Evolutionary conservation across 1,140 invertebrate genomes (phyloP), one percentile per base, ranked within the genome.

Genomic region (Drosophila triauraria): DNA sequence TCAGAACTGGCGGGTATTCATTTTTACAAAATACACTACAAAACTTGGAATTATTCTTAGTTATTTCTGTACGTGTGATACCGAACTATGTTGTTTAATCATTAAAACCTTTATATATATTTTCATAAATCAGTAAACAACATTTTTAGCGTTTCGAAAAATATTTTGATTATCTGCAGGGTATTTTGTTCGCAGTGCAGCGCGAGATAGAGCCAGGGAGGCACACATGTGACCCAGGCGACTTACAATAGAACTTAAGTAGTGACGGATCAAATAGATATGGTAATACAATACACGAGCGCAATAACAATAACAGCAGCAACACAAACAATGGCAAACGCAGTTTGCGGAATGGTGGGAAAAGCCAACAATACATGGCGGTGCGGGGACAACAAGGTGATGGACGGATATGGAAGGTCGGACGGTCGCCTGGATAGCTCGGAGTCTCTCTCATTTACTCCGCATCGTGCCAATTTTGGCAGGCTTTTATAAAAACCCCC

Each of bases 261-360:
- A 71, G 68, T 70, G 68, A 70, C 65, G 68, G 65, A 70, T 71
- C 65, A 51, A 71, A 71, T 71, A 71, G 68, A 71, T 71, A 71
- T 71, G 68, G 51, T 70, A 71, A 71, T 71, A 71, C 69, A 71
- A 71, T 71, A 71, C 69, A 71, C 43, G 35, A 71, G 27, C n/a
- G 65, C 51, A 58, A 71, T 71, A 71, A 71, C 69, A 71, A 71
- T 71, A 71, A 71, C 67, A 35, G 51, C 65, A 65, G 50, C 69
- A 23, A 20, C 53, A 43, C 38, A 67, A 30, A 69, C 68, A 70
- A 69, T 47, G 25, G 15, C n/a, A 17, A 59, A 71, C 68, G 43
- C 68, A 70, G 50, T 47, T 70, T 57, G 68, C 51, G 43, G 32
- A 71, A 71, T 71, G 69, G 69, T 71, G 69, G 69, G 69, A 71